Base-by-base conservation (phyloP, 2,888 invertebrate genomes). In the Gnatocerus cornutus region DNA sequence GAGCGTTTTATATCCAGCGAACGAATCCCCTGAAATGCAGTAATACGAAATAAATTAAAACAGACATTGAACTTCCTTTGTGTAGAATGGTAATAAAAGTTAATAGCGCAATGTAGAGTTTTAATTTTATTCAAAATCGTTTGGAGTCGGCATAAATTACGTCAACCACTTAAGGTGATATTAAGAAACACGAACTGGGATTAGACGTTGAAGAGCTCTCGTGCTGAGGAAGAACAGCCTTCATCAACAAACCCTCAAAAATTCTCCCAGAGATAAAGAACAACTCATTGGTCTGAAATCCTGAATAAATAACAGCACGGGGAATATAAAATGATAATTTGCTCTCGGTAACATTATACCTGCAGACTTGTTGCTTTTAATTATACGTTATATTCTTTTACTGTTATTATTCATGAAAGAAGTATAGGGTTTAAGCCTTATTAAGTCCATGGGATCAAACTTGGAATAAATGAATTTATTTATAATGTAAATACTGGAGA, bases 11-110 rank as follows among this genome's bases (percentile, higher is more conserved):
- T 37, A 30, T 37, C 52, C 13, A n/a, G 13, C 27, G 16, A 56
- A 10, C 33, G 56, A 37, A 65, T 55, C 46, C 46, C 37, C 10
- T 41, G 56, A 39, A 65, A 65, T 65, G 55, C 21, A 33, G 63
- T 52, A 66, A 66, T 65, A 65, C 56, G 16, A 27, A 66, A 66
- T 66, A 48, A 66, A 66, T 66, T 66, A 66, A 66, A 58, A 58
- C 58, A 56, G 58, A 58, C 58, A 64, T 55, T 64, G 45, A 64
- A 64, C 53, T 53, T 64, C 55, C 37, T 64, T 64, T 64, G 64
- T 64, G 53, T 33, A 37, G 33, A 45, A 46, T 48, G 46, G 48
- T 65, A 65, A 65, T 55, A 56, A 65, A 65, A 55, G 10, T 55
- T 65, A 55, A 65, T 48, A 27, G 55, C 46, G 30, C 48, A 12